These are phyloP conservation scores for Myanophis thanlyinensis DNA, from an alignment of 2,113 vertebrate species.

Conservation along the genomic window DNA sequence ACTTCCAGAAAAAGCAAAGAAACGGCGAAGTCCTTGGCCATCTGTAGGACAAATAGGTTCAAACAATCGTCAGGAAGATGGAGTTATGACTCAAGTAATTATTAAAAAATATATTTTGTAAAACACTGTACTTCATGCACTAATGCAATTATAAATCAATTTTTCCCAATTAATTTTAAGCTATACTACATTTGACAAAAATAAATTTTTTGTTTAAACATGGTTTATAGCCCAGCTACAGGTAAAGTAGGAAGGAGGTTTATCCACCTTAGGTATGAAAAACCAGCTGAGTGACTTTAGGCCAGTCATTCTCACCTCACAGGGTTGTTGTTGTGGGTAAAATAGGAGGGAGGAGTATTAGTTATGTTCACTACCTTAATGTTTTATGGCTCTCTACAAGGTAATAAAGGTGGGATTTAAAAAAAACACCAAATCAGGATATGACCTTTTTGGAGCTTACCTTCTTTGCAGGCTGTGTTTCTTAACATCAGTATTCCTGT, in stretches of 20 bases:
- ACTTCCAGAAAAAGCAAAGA: constrained; percentile 62
- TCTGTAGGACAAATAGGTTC: constrained; percentile 40
- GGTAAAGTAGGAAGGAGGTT: neutral
- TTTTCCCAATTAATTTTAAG: neutral
- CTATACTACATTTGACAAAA: neutral
- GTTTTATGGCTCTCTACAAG: neutral
- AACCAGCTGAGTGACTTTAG: neutral
- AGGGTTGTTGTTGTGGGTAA: too few relatives aligned
- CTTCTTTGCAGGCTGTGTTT: neutral
- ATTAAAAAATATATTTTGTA: constrained; percentile 2
- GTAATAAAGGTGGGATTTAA: neutral
- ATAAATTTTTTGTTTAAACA: neutral
- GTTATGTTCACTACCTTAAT: neutral
- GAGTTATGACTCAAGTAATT: constrained; percentile 57
- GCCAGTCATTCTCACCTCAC: neutral
- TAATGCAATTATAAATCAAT: neutral
- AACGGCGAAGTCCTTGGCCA: constrained; percentile 59
- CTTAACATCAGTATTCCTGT: neutral
- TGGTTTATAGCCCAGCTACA: neutral
- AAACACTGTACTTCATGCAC: neutral
- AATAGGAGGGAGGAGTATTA: too few relatives aligned
- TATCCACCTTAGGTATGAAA: neutral
- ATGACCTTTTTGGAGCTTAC: neutral
- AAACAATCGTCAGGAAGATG: constrained; percentile 53
- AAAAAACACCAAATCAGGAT: neutral